A percentile compares a stretch with the other conserved stretches of the same genome.
Conservation (phyloP, 2,888 invertebrate species). For the Thysanoteuthis rhombus region DNA sequence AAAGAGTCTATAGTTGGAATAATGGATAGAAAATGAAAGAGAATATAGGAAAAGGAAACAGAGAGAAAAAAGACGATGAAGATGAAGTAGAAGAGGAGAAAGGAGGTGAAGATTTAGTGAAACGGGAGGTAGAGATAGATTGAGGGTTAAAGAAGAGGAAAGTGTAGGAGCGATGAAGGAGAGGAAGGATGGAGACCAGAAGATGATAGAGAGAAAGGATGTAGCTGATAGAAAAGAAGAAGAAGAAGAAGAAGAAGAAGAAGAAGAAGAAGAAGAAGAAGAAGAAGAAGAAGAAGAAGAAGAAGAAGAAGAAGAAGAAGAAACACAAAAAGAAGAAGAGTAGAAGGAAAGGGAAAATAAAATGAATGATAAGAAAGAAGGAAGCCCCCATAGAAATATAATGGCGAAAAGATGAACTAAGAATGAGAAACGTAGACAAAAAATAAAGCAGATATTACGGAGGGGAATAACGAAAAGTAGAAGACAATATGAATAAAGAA, state of each 20-base stretch:
- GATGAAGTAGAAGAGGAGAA: background rate
- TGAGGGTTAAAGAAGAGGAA: too few relatives aligned
- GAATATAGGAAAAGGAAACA: background rate
- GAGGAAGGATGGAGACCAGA: background rate
- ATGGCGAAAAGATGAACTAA: background rate
- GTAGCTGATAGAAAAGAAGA: background rate
- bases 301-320: background rate
- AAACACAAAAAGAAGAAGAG: background rate
- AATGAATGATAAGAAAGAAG: background rate
- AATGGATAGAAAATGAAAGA: background rate
- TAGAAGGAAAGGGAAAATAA: background rate
- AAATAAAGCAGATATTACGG: background rate
- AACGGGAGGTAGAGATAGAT: too few relatives aligned
- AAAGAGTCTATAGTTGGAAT: background rate
- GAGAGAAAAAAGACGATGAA: background rate
- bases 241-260: background rate
- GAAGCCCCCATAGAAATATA: fast-evolving
- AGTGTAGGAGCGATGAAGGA: too few relatives aligned
- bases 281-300: background rate
- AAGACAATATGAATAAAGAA: background rate
- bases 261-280: background rate
- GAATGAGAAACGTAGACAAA: background rate
- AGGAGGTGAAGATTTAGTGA: background rate
- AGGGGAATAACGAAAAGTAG: background rate
- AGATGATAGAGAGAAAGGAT: background rate